A percentile compares a stretch with the other conserved stretches of the same genome.
phyloP scores from a whole-genome alignment of 1,140 invertebrate species.

The Magallana angulata region DNA sequence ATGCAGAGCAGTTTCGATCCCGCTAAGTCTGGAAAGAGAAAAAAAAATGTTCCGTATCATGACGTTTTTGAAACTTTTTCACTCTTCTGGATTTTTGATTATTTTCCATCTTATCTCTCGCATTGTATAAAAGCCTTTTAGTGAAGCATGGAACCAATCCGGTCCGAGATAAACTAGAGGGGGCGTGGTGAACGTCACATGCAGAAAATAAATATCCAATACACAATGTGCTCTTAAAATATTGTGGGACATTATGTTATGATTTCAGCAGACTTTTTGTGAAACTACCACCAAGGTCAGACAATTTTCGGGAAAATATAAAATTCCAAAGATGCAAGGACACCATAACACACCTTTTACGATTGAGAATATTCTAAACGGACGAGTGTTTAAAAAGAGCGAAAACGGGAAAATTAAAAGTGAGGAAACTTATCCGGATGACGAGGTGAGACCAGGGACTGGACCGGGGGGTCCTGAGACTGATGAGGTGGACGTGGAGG shows the following conservation, averaged over 20 bases:
- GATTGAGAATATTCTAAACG: constrained; percentile 14
- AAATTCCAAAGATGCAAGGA: background rate
- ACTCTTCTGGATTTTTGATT: constrained; percentile 23
- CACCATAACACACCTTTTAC: constrained; percentile 16
- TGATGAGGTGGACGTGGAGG: background rate
- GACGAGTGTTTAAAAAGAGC: background rate
- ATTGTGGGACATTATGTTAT: background rate
- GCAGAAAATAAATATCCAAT: constrained; percentile 31
- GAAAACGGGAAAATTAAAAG: background rate
- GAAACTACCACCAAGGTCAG: background rate
- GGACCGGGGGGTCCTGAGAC: background rate
- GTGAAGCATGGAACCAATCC: background rate
- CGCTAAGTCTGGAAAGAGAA: background rate
- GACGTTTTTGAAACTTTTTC: constrained; percentile 25
- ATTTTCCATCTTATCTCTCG: constrained; percentile 18
- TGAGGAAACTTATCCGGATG: background rate
- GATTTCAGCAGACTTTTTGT: background rate
- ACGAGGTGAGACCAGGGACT: background rate
- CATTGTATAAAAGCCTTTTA: constrained; percentile 19
- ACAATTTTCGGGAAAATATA: background rate
- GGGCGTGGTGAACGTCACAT: background rate
- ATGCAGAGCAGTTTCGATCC: background rate
- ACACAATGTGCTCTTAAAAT: constrained; percentile 20
- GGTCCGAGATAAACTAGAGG: background rate
- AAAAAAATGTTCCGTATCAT: background rate